Evolutionary conservation across 2,113 vertebrate species (phyloP).

Genomic region (Stigmatopora argus): DNA sequence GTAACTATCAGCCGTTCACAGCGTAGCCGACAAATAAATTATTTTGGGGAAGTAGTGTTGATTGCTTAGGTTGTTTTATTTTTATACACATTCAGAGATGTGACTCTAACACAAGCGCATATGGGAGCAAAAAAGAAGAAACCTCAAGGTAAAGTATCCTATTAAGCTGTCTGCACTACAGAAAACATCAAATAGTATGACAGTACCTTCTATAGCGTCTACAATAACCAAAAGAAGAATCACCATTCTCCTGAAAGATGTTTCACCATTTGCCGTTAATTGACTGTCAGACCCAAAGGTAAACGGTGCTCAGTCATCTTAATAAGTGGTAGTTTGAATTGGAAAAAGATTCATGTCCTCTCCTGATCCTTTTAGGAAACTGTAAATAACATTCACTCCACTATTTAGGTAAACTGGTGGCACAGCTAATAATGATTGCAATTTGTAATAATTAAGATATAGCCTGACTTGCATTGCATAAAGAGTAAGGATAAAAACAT

Average conservation of each 20-base stretch:
- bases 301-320: neutral
- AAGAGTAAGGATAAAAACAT: too few relatives aligned
- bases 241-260: neutral
- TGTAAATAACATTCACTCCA: too few relatives aligned
- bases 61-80: neutral
- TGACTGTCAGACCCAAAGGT: neutral
- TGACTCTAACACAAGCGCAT: neutral
- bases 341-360: neutral
- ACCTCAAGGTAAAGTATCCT: neutral
- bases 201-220: neutral
- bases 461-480: too few relatives aligned
- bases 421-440: too few relatives aligned
- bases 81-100: neutral
- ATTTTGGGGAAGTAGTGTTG: slow-evolving; percentile 9
- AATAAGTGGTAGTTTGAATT: neutral
- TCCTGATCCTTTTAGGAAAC: neutral
- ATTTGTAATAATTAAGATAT: too few relatives aligned
- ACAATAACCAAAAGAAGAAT: neutral
- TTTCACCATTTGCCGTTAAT: neutral
- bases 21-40: neutral
- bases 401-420: too few relatives aligned
- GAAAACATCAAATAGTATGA: neutral
- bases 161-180: neutral
- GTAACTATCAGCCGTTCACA: slow-evolving; percentile 23
- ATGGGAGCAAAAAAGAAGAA: neutral